Base-by-base conservation (phyloP, 2,113 vertebrate genomes). In the Caranx melampygus region DNA sequence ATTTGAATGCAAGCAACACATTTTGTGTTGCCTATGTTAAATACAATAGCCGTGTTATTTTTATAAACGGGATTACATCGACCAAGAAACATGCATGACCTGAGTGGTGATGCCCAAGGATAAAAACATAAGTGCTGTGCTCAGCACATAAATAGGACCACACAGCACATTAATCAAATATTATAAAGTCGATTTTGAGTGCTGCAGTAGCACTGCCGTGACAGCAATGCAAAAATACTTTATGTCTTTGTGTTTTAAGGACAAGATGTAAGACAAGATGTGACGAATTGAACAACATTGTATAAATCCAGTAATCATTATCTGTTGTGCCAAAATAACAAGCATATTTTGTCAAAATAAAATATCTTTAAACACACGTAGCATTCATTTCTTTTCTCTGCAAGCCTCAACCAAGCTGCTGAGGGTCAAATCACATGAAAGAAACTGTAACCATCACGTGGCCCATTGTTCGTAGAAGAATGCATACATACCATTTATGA, bases 341-440 rank as follows among this genome's bases (percentile, higher is more conserved):
- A 34, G 42, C 2, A 63, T 16, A 60, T 45, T 33, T 35, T 61
- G 26, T 75, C 59, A 13, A 81, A 68, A 5, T 4, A 37, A 67
- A 67, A 80, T 42, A 34, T 55, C 51, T 55, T 40, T 21, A 21
- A 35, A 61, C 40, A 79, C 35, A 37, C 21, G 7, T 10, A 35
- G 20, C 54, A 33, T 47, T 59, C n/a, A 58, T 68, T 60, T 18
- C 5, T 42, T 67, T 80, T 78, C 33, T 26, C 26, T 26, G 26
- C 26, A 26, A 26, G 26, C 42, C 47, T 77, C 69, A 45, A 65
- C 20, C 62, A 55, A 58, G 20, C 70, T 79, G 78, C 44, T 74
- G 4, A n/a, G 34, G 82, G 65, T 59, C 49, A 66, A 49, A 57
- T 6, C 47, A 49, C 52, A 71, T 12, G n/a, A 68, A 54, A 45